Conservation (phyloP, 2,113 vertebrate genomes). For the Equus quagga region DNA sequence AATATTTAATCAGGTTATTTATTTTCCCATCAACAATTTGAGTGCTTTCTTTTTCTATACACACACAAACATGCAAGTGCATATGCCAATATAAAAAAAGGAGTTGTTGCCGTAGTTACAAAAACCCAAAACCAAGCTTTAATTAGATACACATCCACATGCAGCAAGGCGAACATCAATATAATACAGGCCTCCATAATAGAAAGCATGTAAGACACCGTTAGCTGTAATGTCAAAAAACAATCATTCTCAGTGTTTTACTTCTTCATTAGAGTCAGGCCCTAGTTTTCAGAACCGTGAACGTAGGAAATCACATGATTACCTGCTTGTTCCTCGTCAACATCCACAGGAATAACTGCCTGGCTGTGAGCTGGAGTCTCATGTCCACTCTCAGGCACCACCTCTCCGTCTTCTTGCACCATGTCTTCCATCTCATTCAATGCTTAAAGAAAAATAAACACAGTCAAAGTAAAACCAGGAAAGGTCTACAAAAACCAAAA, state of each 20-base stretch:
- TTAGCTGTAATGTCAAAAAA: background rate
- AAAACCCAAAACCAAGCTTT: background rate
- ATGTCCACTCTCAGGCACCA: conserved; percentile 83
- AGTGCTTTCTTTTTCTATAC: background rate
- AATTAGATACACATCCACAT: background rate
- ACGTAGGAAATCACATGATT: conserved; percentile 21
- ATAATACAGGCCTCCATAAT: background rate
- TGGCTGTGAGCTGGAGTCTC: conserved; percentile 84
- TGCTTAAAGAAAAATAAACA: conserved; percentile 85
- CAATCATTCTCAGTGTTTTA: background rate
- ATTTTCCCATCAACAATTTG: conserved; percentile 8
- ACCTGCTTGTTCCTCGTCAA: conserved; percentile 98
- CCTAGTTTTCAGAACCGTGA: background rate
- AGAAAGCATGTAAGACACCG: background rate
- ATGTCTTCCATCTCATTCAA: conserved; percentile 93
- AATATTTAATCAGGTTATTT: background rate
- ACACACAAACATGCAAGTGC: background rate
- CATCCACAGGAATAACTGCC: conserved; percentile 86
- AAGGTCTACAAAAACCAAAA: background rate
- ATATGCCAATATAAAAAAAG: background rate
- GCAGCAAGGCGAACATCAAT: background rate
- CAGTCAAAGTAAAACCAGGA: conserved; percentile 47
- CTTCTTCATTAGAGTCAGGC: background rate
- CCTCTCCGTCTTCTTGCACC: conserved; percentile 90
- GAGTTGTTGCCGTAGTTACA: background rate